Evolutionary conservation across 2,113 vertebrate genomes (phyloP).

Genomic region (Myiopsitta monachus): DNA sequence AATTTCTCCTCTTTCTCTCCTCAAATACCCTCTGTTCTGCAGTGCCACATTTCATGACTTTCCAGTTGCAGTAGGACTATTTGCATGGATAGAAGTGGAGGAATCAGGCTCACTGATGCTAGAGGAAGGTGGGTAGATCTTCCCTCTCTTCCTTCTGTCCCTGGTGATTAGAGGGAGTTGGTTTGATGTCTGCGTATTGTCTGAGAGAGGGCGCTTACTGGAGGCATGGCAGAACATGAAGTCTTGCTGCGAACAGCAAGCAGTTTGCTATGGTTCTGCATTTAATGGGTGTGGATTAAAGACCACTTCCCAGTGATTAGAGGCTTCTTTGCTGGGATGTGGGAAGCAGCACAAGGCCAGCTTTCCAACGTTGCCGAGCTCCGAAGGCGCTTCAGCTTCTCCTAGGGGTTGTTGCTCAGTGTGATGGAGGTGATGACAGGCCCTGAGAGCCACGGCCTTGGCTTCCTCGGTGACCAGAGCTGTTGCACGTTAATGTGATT

Average conservation of each 20-base stretch:
- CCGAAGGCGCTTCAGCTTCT: not conserved
- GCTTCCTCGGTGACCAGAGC: not conserved
- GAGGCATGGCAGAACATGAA: not conserved
- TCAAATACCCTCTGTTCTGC: conserved; percentile 7
- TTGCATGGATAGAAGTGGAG: conserved; percentile 39
- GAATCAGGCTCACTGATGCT: conserved; percentile 25
- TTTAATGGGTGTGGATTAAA: not conserved
- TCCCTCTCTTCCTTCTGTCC: conserved; percentile 3
- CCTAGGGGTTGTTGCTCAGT: not conserved
- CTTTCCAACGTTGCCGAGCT: not conserved
- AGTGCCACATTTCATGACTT: not conserved
- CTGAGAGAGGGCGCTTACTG: not conserved
- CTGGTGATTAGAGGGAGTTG: not conserved
- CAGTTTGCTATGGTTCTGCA: not conserved
- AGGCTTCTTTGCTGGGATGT: not conserved
- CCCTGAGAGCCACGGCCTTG: not conserved
- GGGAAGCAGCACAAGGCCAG: not conserved
- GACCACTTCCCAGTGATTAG: not conserved
- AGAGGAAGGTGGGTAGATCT: conserved; percentile 37
- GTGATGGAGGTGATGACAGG: not conserved
- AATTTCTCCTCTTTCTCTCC: conserved; percentile 24
- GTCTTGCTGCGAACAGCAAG: not conserved
- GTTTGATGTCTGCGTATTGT: not conserved
- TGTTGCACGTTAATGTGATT: not conserved
- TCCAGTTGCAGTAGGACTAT: conserved; percentile 2